Evolutionary conservation across 1,140 invertebrate genomes (phyloP).

Genomic region (Linepithema humile): DNA sequence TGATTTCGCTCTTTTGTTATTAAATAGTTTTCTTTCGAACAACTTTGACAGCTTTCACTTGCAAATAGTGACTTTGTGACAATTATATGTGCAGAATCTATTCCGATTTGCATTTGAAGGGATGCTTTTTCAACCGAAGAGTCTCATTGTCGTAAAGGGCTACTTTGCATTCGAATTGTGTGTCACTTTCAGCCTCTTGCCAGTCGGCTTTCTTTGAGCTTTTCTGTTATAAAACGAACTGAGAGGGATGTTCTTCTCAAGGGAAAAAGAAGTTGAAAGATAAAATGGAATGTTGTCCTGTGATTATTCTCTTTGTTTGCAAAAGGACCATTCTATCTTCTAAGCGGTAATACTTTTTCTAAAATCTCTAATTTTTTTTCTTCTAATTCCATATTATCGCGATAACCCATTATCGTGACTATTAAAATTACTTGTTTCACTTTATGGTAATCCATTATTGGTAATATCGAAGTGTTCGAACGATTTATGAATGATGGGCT

Average conservation of each 20-base stretch:
- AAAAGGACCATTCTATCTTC: not conserved
- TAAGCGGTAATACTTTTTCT: not conserved
- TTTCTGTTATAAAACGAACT: conserved; percentile 1
- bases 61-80: conserved; percentile 24
- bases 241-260: not conserved
- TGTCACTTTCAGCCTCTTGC: conserved; percentile 30
- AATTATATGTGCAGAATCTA: conserved; percentile 34
- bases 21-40: conserved; percentile 2
- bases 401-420: not conserved
- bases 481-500: conserved; percentile 40
- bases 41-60: conserved; percentile 15
- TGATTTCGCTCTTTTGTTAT: conserved; percentile 5
- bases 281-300: not conserved
- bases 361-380: not conserved
- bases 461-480: conserved; percentile 3
- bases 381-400: not conserved
- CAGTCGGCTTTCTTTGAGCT: not conserved
- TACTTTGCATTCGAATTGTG: conserved; percentile 52
- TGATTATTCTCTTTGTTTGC: conserved; percentile 21
- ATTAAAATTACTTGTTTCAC: conserved; percentile 8
- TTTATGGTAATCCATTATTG: conserved; percentile 34
- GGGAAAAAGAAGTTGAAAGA: not conserved
- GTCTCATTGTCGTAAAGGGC: conserved; percentile 30
- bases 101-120: conserved; percentile 47
- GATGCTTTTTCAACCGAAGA: conserved; percentile 22